Base-by-base conservation (phyloP, 2,888 invertebrate species). In the Stomorhina lunata region DNA sequence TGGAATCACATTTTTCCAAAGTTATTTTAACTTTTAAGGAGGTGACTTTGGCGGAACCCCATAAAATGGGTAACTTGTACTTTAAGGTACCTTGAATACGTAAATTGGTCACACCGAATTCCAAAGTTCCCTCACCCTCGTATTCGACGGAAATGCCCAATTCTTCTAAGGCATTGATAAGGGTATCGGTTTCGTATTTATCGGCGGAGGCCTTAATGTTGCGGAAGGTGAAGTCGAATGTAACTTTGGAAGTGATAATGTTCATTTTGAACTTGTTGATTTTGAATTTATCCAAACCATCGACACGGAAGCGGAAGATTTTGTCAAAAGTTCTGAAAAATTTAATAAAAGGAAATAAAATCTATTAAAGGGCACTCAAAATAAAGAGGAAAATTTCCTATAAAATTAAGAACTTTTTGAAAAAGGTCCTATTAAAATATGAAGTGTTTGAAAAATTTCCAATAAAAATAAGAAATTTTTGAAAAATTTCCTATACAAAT, bases 41-140 rank as follows among this genome's bases (percentile, higher is more conserved):
- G 25, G 79, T 84, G 55, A 90, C 88, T 78, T 88, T 89, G 1
- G 87, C 86, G 3, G 90, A 89, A n/a, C 90, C 90, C 86, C 87
- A 89, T 55, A 90, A 68, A 6, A 90, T 7, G 3, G 90, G 90
- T 27, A 89, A 77, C 78, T 88, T 90, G 83, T 88, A 90, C 29
- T 86, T 87, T 20, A 90, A 48, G 1, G 63, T 79, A 50, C 90
- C 90, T 5, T 82, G 84, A 43, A 90, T 32, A 40, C 89, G 86
- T 43, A 90, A 57, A 66, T 90, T 87, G 37, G 85, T 71, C 57
- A 90, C 43, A 80, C 86, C 87, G 15, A 90, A 87, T n/a, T 87
- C 84, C 29, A 90, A 45, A 0, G 85, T 72, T 1, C 90, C 90
- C 22, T 84, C 59, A 12, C 89, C 90, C 80, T 89, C 88, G 72